These are phyloP conservation scores for Lamproptera curius DNA, from an alignment of 2,888 invertebrate genomes.

Conservation along the genomic window DNA sequence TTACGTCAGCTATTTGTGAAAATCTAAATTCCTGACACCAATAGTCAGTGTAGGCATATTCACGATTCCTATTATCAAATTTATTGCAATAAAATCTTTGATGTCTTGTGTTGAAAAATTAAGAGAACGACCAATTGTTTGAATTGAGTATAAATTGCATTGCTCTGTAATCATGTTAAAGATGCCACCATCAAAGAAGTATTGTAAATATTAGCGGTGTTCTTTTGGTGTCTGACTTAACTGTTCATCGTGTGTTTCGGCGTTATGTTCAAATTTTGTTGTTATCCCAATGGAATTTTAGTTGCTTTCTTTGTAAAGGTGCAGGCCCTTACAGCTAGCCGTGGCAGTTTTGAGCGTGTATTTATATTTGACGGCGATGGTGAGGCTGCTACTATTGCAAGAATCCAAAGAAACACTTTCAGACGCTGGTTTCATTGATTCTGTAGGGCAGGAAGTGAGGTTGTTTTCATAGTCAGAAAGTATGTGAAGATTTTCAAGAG, in stretches of 20 bases:
- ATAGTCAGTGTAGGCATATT: slow-evolving; percentile 27
- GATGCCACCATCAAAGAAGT: slow-evolving; percentile 23
- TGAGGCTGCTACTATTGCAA: too few species aligned
- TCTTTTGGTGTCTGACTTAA: slow-evolving; percentile 18
- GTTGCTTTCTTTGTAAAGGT: too few species aligned
- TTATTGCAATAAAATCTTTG: slow-evolving; percentile 26
- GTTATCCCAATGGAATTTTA: too few species aligned
- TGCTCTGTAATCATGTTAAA: slow-evolving; percentile 22
- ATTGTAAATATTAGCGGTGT: slow-evolving; percentile 22
- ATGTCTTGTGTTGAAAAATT: slow-evolving; percentile 21
- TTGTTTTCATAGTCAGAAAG: slow-evolving; percentile 26
- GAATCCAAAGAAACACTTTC: slow-evolving; percentile 15
- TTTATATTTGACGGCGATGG: too few species aligned
- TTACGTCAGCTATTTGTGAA: slow-evolving; percentile 22
- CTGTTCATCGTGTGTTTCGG: slow-evolving; percentile 22
- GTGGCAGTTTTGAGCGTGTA: too few species aligned
- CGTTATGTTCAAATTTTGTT: slow-evolving; percentile 23
- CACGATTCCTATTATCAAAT: slow-evolving; percentile 25
- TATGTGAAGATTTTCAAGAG: slow-evolving; percentile 26
- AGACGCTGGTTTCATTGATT: slow-evolving; percentile 13
- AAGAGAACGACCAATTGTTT: slow-evolving; percentile 20
- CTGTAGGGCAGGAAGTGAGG: slow-evolving; percentile 16
- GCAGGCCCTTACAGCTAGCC: too few species aligned
- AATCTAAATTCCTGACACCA: slow-evolving; percentile 23
- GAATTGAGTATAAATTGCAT: slow-evolving; percentile 25